These are phyloP conservation scores for Iguana delicatissima DNA, from an alignment of 2,797 vertebrate species.

Conservation along the genomic window DNA sequence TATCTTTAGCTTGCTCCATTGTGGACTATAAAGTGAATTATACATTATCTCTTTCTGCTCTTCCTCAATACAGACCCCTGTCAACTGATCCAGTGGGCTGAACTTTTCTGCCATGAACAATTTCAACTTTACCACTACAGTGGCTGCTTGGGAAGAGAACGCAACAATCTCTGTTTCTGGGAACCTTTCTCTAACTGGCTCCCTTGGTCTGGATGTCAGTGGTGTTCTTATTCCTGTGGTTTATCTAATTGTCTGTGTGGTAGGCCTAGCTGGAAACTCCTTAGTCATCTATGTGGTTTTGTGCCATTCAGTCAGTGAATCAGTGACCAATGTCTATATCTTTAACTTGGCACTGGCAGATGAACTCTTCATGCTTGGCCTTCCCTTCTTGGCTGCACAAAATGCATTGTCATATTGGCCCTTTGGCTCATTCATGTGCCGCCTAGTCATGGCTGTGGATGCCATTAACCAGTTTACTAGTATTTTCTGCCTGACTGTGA, in stretches of 20 bases:
- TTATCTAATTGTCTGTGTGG: constrained; percentile 90
- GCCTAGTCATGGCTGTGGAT: constrained; percentile 94
- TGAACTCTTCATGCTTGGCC: constrained; percentile 94
- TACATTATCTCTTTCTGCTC: constrained; percentile 46
- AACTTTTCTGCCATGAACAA: constrained; percentile 74
- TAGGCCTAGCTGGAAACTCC: constrained; percentile 93
- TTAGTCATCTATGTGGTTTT: constrained; percentile 95
- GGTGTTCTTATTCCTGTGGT: constrained; percentile 90
- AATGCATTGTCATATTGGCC: constrained; percentile 98
- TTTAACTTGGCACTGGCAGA: constrained; percentile 95
- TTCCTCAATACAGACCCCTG: constrained; percentile 62
- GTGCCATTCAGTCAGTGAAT: constrained; percentile 91
- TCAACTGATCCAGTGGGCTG: constrained; percentile 61
- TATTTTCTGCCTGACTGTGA: constrained; percentile 97
- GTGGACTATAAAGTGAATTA: background rate
- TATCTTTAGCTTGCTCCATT: constrained; percentile 36
- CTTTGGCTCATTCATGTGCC: constrained; percentile 94
- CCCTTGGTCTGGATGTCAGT: constrained; percentile 81
- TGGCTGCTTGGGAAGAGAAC: constrained; percentile 68
- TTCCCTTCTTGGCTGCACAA: constrained; percentile 95
- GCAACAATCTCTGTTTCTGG: constrained; percentile 61
- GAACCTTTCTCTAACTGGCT: constrained; percentile 61
- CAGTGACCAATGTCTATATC: constrained; percentile 96
- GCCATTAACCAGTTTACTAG: constrained; percentile 98
- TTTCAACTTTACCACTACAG: constrained; percentile 45